phyloP scores from a whole-genome alignment of 2,797 vertebrate genomes.

The Brotula barbata region DNA sequence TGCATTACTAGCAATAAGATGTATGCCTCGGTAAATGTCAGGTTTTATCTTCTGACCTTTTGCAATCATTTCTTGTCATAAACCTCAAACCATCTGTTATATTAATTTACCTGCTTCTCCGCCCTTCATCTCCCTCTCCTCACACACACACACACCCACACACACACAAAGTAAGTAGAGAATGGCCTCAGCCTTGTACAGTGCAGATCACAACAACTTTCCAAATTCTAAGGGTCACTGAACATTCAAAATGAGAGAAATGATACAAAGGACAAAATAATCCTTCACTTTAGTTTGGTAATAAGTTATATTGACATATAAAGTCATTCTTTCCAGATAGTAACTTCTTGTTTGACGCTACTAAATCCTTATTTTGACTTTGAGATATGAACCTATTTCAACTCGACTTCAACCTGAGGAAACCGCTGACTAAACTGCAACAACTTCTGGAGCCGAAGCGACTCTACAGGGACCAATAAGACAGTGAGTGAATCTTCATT shows the following conservation, averaged over 20 bases:
- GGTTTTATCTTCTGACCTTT: slow-evolving; percentile 61
- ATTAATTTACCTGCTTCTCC: slow-evolving; percentile 51
- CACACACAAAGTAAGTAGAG: not conserved
- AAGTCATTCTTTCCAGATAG: too few species aligned
- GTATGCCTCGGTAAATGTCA: slow-evolving; percentile 65
- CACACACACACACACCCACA: not conserved
- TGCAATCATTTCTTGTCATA: slow-evolving; percentile 51
- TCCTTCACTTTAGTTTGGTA: slow-evolving; percentile 28
- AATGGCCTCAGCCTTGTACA: too few species aligned
- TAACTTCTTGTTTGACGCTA: too few species aligned
- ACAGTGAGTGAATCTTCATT: too few species aligned
- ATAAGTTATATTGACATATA: slow-evolving; percentile 3
- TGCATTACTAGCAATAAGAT: slow-evolving; percentile 32
- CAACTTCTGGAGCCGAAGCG: too few species aligned
- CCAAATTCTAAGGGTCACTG: not conserved
- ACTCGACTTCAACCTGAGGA: too few species aligned
- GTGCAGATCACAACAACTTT: not conserved
- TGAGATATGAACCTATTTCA: too few species aligned
- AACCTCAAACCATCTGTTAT: slow-evolving; percentile 55
- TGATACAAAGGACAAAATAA: slow-evolving; percentile 14
- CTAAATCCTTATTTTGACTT: too few species aligned
- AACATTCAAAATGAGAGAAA: slow-evolving; percentile 1
- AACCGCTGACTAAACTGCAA: too few species aligned
- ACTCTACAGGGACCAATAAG: too few species aligned
- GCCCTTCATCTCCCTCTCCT: not conserved